A percentile compares a stretch with the other conserved stretches of the same genome.
Conservation (phyloP, 2,888 invertebrate species). For the Orthosia incerta region DNA sequence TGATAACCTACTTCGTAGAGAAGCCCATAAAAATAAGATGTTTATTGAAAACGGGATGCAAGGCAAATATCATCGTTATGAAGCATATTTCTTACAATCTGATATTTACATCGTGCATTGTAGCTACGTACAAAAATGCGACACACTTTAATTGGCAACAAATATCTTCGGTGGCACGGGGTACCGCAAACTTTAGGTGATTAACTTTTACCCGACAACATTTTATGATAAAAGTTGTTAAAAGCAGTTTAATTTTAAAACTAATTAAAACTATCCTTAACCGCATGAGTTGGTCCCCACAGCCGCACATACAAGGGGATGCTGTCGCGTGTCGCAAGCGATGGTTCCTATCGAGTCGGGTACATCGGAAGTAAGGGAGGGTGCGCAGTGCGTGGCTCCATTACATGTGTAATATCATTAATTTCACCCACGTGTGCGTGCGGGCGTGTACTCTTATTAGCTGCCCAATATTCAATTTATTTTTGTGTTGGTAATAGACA, state of each 20-base stretch:
- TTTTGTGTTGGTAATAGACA: neutral
- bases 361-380: neutral
- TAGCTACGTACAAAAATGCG: neutral
- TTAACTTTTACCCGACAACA: conserved; percentile 26
- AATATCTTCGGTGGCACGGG: conserved; percentile 10
- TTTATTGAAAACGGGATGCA: neutral
- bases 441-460: neutral
- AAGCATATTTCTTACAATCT: neutral
- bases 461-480: conserved; percentile 2
- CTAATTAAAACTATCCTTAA: conserved; percentile 45
- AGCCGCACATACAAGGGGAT: neutral
- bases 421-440: neutral
- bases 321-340: neutral
- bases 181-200: conserved; percentile 12
- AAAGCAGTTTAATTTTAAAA: conserved; percentile 32
- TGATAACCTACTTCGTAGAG: conserved; percentile 8
- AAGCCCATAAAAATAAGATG: neutral
- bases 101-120: neutral
- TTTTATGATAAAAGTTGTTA: conserved; percentile 28
- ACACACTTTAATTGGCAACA: neutral
- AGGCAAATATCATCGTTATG: neutral
- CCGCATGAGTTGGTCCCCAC: neutral
- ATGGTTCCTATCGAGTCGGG: neutral
- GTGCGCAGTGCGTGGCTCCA: conserved; percentile 4
- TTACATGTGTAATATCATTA: conserved; percentile 19